Evolutionary conservation across 2,797 vertebrate genomes (phyloP), one percentile per base, ranked within the genome.

Genomic region (Lindbergichthys nudifrons): DNA sequence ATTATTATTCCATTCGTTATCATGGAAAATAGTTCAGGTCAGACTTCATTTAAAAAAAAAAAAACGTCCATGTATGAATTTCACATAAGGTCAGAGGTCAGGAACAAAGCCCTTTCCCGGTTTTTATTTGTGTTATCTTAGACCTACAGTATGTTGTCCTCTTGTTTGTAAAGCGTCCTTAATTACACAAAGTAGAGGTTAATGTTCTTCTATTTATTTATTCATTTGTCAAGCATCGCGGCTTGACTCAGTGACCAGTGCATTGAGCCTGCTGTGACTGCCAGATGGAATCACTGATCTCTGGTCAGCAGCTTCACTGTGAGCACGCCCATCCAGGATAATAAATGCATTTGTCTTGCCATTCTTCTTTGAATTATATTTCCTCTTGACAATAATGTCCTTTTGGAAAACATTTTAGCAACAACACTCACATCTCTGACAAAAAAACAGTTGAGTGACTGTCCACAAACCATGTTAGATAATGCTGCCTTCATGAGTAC

Each of bases 181-280:
- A 7, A 30, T 10, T 42, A 13, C 41, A 42, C 41, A 42, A 36
- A 36, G 32, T 36, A 36, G 5, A 12, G 30, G 14, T 16, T 26
- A 30, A 23, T 5, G 23, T 47, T 43, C 11, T 13, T 46, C 45
- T 52, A 13, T 47, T 15, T 36, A 1, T 36, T 36, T 36, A 36
- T 42, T 23, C 10, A 14, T 21, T 65, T 32, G 16, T 11, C 16
- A 36, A 46, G 26, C n/a, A 8, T 9, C 4, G 21, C 41, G n/a
- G 19, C 42, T 42, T 52, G 18, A 60, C 18, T 63, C 43, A 10
- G n/a, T 42, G 66, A 50, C 18, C 45, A 7, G 26, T 45, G 23
- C 59, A 36, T 56, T 51, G 39, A 45, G 19, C 39, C 9, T 52
- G 18, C 10, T 45, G 23, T 52, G 36, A 60, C 56, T 70, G 57